A percentile compares a stretch with the other conserved stretches of the same genome.
phyloP scores from a whole-genome alignment of 2,888 invertebrate species.

The Drepanosiphum platanoidis region DNA sequence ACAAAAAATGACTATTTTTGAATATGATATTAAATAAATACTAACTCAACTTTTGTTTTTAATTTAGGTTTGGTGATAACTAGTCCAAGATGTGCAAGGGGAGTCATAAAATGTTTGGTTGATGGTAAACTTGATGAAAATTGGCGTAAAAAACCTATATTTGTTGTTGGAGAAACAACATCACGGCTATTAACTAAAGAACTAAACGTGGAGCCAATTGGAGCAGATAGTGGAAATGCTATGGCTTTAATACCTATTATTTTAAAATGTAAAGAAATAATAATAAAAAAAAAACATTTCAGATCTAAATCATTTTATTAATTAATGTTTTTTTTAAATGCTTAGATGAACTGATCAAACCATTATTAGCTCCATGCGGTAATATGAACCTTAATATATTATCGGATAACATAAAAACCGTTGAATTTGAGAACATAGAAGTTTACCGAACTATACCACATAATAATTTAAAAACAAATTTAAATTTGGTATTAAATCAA shows the following conservation, averaged over 20 bases:
- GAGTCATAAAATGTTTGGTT: conserved; percentile 63
- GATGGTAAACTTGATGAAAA: conserved; percentile 57
- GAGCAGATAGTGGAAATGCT: conserved; percentile 64
- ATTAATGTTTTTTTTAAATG: conserved; percentile 32
- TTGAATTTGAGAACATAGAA: conserved; percentile 64
- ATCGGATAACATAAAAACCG: conserved; percentile 63
- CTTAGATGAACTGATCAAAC: conserved; percentile 63
- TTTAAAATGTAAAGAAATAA: conserved; percentile 63
- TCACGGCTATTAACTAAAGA: conserved; percentile 63
- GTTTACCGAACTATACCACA: conserved; percentile 65
- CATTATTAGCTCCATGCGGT: conserved; percentile 65
- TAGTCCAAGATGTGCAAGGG: conserved; percentile 65
- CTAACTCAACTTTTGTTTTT: conserved; percentile 12
- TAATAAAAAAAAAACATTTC: neutral
- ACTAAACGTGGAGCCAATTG: conserved; percentile 63
- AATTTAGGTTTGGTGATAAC: conserved; percentile 64
- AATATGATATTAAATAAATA: too few species aligned
- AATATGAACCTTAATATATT: conserved; percentile 63
- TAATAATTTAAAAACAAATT: conserved; percentile 63
- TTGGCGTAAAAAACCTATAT: conserved; percentile 64
- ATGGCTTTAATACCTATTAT: conserved; percentile 64
- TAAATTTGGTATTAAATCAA: conserved; percentile 56
- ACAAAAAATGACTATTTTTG: too few species aligned
- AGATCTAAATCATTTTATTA: neutral
- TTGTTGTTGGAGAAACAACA: conserved; percentile 65